Evolutionary conservation across 2,888 invertebrate species (phyloP).

Genomic region (Cordilura impudica): DNA sequence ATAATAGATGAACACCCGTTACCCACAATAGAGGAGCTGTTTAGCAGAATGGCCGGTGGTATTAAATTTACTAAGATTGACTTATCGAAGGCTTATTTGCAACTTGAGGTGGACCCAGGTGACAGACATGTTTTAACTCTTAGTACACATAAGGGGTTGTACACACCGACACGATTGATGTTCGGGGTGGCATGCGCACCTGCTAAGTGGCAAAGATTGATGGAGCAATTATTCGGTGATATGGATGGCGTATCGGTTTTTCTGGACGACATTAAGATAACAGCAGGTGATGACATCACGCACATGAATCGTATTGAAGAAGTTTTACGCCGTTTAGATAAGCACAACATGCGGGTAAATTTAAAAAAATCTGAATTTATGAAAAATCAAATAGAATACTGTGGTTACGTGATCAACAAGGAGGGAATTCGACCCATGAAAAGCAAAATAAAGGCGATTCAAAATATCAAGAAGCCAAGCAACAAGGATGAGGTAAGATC

Average conservation of each 20-base stretch:
- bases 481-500: too few species aligned
- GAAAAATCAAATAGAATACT: too few species aligned
- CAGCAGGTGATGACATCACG: neutral
- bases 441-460: too few species aligned
- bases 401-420: too few species aligned
- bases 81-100: conserved; percentile 74
- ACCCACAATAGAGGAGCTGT: conserved; percentile 32
- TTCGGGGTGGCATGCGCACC: conserved; percentile 71
- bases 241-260: conserved; percentile 63
- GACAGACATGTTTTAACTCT: conserved; percentile 69
- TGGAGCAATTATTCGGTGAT: conserved; percentile 66
- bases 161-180: conserved; percentile 68
- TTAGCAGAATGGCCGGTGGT: conserved; percentile 55
- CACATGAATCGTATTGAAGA: too few species aligned
- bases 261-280: neutral
- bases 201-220: conserved; percentile 67
- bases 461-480: too few species aligned
- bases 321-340: too few species aligned
- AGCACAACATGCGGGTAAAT: conserved; percentile 6
- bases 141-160: conserved; percentile 72
- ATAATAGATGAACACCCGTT: too few species aligned
- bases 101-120: conserved; percentile 69
- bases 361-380: too few species aligned
- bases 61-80: conserved; percentile 67
- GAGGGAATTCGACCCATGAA: too few species aligned